phyloP scores from a whole-genome alignment of 2,888 invertebrate species.

The Tenthredo mesomela region DNA sequence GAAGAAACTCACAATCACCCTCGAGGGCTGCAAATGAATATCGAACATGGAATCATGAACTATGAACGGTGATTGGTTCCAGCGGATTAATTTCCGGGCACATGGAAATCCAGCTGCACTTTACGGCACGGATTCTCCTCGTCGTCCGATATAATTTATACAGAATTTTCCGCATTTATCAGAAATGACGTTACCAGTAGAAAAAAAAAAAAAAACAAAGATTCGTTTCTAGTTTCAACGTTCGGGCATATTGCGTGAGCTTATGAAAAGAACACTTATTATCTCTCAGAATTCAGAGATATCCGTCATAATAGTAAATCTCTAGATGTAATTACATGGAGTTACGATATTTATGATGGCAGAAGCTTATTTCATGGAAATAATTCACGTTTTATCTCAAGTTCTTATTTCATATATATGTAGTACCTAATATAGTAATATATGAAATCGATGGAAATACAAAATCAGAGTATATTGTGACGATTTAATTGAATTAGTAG shows the following conservation, averaged over 20 bases:
- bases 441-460: background rate
- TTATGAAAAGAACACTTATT: background rate
- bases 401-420: background rate
- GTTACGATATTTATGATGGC: background rate
- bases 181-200: background rate
- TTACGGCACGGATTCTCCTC: constrained; percentile 14
- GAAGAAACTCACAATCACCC: background rate
- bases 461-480: constrained; percentile 4
- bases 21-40: background rate
- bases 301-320: background rate
- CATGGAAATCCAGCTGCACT: constrained; percentile 13
- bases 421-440: too few relatives aligned
- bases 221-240: background rate
- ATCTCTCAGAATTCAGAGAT: background rate
- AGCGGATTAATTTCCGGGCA: constrained; percentile 29
- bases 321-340: background rate
- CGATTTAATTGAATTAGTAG: background rate
- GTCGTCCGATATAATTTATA: constrained; percentile 36
- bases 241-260: background rate
- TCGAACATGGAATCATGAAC: constrained; percentile 10
- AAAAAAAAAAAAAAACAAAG: background rate
- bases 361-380: background rate
- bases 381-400: background rate
- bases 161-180: constrained; percentile 13
- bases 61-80: constrained; percentile 40